A percentile compares a stretch with the other conserved stretches of the same genome.
Conservation (phyloP, 2,113 vertebrate species). For the Ammodytes dubius region DNA sequence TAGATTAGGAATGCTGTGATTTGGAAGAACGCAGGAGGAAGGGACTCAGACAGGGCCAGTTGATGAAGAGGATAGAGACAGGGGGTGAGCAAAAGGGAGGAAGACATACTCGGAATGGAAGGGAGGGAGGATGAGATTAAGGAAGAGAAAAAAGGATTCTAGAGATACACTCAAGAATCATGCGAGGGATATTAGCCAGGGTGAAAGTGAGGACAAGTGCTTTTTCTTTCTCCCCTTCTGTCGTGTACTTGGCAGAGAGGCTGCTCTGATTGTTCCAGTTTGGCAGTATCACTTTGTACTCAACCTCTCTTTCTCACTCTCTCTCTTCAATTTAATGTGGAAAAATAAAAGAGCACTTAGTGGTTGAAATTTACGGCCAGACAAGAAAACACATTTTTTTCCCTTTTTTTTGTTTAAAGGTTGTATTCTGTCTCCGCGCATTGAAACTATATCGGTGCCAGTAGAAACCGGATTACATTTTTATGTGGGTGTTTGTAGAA, state of each 20-base stretch:
- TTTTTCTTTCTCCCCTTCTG: slow-evolving; percentile 77
- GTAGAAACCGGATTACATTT: slow-evolving; percentile 12
- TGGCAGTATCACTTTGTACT: slow-evolving; percentile 76
- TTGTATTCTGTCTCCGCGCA: slow-evolving; percentile 24
- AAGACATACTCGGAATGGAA: background rate
- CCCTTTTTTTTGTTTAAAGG: background rate
- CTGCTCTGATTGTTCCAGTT: slow-evolving; percentile 76
- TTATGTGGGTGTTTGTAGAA: background rate
- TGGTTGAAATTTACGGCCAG: slow-evolving; percentile 58
- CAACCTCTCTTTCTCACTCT: slow-evolving; percentile 65
- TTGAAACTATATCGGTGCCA: background rate
- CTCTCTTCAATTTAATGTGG: slow-evolving; percentile 66
- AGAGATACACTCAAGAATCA: slow-evolving; percentile 63
- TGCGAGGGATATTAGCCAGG: slow-evolving; percentile 72
- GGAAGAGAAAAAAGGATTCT: slow-evolving; percentile 42
- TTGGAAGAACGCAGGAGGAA: slow-evolving; percentile 32
- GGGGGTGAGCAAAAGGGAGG: slow-evolving; percentile 35
- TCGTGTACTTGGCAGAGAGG: slow-evolving; percentile 75
- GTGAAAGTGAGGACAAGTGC: slow-evolving; percentile 80
- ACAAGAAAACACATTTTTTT: slow-evolving; percentile 39
- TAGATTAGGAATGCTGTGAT: slow-evolving; percentile 10
- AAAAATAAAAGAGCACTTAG: slow-evolving; percentile 74
- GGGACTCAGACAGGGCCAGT: slow-evolving; percentile 14
- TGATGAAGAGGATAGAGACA: slow-evolving; percentile 40
- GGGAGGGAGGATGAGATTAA: slow-evolving; percentile 63